A percentile compares a stretch with the other conserved stretches of the same genome.
Conservation (phyloP, 2,888 invertebrate species). For the Rhagonycha lutea region DNA sequence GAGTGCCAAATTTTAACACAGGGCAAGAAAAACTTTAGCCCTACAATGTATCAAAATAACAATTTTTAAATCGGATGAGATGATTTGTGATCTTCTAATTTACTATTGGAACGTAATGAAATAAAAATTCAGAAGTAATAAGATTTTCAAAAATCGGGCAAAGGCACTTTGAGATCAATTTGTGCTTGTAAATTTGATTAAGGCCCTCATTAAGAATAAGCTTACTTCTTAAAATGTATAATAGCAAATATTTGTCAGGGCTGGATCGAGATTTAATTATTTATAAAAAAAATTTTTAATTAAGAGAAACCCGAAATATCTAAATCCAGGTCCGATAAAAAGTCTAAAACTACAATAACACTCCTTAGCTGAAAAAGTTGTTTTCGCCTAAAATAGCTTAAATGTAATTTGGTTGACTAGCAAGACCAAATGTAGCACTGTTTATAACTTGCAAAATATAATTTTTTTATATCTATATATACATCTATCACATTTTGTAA, state of each 20-base stretch:
- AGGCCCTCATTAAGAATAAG: not conserved
- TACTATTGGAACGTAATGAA: not conserved
- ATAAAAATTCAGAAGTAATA: not conserved
- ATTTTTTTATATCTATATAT: not conserved
- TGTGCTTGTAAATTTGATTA: not conserved
- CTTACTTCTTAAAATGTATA: not conserved
- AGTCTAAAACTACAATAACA: not conserved
- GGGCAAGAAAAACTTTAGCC: too few relatives aligned
- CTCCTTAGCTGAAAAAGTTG: not conserved
- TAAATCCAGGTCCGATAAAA: not conserved
- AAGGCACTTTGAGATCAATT: not conserved
- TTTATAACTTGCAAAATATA: not conserved
- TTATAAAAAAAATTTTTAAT: not conserved
- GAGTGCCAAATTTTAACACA: not conserved
- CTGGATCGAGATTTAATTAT: not conserved
- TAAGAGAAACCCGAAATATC: not conserved
- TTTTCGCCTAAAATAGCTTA: not conserved
- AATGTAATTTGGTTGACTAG: slow-evolving; percentile 7
- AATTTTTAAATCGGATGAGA: not conserved
- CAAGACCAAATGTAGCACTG: not conserved
- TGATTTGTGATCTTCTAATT: not conserved
- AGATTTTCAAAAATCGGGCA: not conserved
- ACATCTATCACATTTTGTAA: slow-evolving; percentile 15
- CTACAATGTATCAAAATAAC: too few relatives aligned
- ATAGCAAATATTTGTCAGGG: not conserved